Evolutionary conservation across 2,113 vertebrate species (phyloP), one percentile per base, ranked within the genome.

Genomic region (Poeciliopsis prolifica): DNA sequence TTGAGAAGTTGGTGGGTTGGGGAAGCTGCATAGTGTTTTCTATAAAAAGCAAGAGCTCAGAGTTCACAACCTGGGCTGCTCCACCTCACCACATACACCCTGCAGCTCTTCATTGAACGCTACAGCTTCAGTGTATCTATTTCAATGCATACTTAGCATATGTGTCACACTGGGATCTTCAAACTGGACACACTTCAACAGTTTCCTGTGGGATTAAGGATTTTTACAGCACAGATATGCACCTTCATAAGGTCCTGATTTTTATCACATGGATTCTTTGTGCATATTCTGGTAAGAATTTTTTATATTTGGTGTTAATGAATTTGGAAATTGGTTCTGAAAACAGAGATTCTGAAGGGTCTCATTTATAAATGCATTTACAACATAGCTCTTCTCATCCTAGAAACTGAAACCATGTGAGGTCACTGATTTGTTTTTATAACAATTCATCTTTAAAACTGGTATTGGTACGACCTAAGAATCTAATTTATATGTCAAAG

Each of bases 11-110:
- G 77, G 35, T 63, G 72, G 76, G 86, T 69, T 81, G 85, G 84
- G 77, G 85, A 61, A 65, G 74, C 26, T 70, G 67, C 51, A 4
- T 0, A 22, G 61, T 35, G 73, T 28, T 63, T 31, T 24, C 74
- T 51, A 69, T 42, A 28, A 80, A 86, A 89, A 86, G 86, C 79
- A 71, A 79, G 86, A 89, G 88, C 87, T 64, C 81, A 48, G 62
- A 69, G 63, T 81, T 83, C 4, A 77, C 74, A 79, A 75, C 66
- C 82, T 75, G 70, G 61, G 28, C 3, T 9, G 63, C 11, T 33
- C 76, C 51, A 70, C 74, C 3, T 68, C 68, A 76, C 69, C 78
- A 71, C 62, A 1, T 60, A 65, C 28, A 63, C 44, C 17, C 44
- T 17, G 44, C 10, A 42, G 58, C 65, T 65, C 61, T 73, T 74